These are phyloP conservation scores for Frankliniella fusca DNA, from an alignment of 2,888 invertebrate species.

Conservation along the genomic window DNA sequence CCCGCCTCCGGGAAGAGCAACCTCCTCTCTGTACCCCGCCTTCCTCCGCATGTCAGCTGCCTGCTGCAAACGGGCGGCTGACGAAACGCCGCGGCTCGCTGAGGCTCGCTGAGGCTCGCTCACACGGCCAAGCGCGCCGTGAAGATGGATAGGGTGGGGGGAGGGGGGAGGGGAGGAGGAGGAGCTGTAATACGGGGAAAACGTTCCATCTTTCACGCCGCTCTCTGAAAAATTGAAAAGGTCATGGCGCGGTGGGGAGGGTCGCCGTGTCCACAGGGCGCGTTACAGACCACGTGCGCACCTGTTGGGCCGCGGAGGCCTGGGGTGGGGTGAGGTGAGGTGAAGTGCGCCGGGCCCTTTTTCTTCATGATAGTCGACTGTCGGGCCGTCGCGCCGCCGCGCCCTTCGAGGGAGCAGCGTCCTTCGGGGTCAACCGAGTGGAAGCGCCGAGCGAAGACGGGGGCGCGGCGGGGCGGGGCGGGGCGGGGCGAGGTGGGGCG, in stretches of 20 bases:
- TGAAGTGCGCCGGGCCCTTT: neutral
- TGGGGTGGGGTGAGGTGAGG: neutral
- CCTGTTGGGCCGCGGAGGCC: neutral
- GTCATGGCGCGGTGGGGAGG: neutral
- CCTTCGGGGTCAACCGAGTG: no score
- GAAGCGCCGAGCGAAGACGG: no score
- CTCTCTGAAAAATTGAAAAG: constrained; percentile 1
- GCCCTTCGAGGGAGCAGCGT: neutral
- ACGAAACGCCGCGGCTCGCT: no score
- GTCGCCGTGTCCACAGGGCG: no score
- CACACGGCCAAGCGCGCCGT: neutral
- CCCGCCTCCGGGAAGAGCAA: no score
- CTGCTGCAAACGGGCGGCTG: no score
- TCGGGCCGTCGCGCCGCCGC: neutral
- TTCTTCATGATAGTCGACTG: neutral
- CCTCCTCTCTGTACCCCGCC: no score
- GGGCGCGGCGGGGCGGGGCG: no score
- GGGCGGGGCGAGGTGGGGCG: no score
- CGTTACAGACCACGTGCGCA: neutral
- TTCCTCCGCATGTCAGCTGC: no score
- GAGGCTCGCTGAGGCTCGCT: no score
- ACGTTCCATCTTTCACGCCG: neutral
- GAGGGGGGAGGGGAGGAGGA: neutral
- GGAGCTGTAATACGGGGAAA: neutral
- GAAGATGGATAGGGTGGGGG: neutral